Evolutionary conservation across 2,797 vertebrate genomes (phyloP).

Genomic region (Micromesistius poutassou): DNA sequence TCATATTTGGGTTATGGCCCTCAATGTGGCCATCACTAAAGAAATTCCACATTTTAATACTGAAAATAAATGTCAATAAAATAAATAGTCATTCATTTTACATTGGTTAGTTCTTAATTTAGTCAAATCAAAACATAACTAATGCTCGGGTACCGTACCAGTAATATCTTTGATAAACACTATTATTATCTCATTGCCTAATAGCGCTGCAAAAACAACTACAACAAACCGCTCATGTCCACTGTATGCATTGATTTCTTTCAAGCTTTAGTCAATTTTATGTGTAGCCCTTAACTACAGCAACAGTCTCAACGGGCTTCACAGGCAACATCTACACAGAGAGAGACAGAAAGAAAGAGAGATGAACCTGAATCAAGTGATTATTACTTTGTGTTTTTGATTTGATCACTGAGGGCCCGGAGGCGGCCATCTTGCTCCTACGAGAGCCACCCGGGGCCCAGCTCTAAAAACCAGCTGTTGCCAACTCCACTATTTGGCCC

Average conservation of each 20-base stretch:
- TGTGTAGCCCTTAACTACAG: not conserved
- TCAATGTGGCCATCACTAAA: too few species aligned
- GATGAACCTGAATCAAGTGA: not conserved
- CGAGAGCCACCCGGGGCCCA: constrained; percentile 10
- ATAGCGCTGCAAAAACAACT: not conserved
- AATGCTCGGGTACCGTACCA: not conserved
- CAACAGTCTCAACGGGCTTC: not conserved
- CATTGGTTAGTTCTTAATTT: not conserved
- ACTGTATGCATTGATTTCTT: not conserved
- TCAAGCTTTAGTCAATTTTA: not conserved
- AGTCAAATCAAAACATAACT: too few species aligned
- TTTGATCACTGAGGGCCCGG: not conserved
- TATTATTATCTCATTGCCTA: not conserved
- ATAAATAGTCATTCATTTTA: not conserved
- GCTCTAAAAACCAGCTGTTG: constrained; percentile 79
- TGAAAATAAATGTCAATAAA: not conserved
- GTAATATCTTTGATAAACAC: not conserved
- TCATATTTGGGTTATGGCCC: not conserved
- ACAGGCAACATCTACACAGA: not conserved
- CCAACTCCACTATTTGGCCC: constrained; percentile 77
- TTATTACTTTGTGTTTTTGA: not conserved
- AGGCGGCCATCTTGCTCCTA: not conserved
- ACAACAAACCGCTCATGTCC: not conserved
- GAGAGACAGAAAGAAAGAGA: not conserved
- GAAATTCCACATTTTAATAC: too few species aligned